A percentile compares a stretch with the other conserved stretches of the same genome.
Evolutionary conservation across 2,888 invertebrate genomes (phyloP).

Genomic region (Caenorhabditis sp.): DNA sequence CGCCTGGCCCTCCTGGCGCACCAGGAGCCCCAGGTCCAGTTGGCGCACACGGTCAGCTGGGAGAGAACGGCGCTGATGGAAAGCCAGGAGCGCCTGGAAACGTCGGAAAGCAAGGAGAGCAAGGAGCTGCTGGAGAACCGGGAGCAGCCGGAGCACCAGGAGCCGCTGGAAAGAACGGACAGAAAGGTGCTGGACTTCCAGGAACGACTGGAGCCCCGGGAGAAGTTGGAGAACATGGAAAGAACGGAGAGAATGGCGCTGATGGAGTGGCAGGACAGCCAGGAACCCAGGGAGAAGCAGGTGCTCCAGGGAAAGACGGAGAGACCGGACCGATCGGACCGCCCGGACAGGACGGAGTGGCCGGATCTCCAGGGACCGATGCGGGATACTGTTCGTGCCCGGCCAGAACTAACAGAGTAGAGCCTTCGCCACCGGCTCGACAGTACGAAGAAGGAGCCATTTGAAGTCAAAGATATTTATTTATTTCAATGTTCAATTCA

Average conservation of each 20-base stretch:
- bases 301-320: conserved; percentile 28
- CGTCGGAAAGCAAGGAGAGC: conserved; percentile 6
- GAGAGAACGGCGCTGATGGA: conserved; percentile 22
- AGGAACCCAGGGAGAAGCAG: conserved; percentile 22
- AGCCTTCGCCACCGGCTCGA: conserved; percentile 30
- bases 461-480: too few relatives aligned
- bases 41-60: conserved; percentile 14
- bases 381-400: conserved; percentile 47
- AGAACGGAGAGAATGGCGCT: conserved; percentile 18
- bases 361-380: conserved; percentile 18
- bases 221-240: conserved; percentile 9
- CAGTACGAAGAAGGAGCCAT: conserved; percentile 14
- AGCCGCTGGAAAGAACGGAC: conserved; percentile 33
- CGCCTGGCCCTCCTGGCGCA: conserved; percentile 29
- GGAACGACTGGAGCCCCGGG: conserved; percentile 25
- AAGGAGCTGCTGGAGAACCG: conserved; percentile 23
- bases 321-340: conserved; percentile 28
- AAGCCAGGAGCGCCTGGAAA: conserved; percentile 17
- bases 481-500: too few relatives aligned
- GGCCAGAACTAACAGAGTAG: conserved; percentile 17
- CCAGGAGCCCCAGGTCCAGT: conserved; percentile 33
- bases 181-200: conserved; percentile 20
- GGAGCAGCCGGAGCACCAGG: conserved; percentile 25
- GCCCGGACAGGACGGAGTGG: conserved; percentile 15
- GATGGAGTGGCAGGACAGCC: conserved; percentile 24